Evolutionary conservation across 2,797 vertebrate species (phyloP).

Genomic region (Avahi laniger): DNA sequence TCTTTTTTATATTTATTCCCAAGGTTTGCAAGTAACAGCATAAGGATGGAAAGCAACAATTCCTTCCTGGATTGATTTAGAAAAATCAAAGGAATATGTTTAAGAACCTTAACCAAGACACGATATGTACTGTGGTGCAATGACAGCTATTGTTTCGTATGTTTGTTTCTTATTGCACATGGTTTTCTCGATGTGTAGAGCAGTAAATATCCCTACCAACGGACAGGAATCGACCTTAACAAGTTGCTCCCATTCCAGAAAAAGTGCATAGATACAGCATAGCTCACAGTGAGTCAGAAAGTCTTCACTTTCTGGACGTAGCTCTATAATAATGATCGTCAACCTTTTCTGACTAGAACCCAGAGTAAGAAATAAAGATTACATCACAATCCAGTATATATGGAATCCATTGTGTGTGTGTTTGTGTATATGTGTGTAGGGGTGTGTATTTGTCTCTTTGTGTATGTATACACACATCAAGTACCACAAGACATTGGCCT

Average conservation of each 20-base stretch:
- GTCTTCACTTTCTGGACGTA: not conserved
- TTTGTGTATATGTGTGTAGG: not conserved
- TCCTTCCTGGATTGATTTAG: not conserved
- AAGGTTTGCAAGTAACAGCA: slow-evolving; percentile 61
- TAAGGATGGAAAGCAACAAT: not conserved
- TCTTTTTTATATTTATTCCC: slow-evolving; percentile 56
- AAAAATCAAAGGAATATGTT: slow-evolving; percentile 23
- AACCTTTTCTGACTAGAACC: not conserved
- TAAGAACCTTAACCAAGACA: not conserved
- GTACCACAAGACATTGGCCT: not conserved
- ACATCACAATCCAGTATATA: not conserved
- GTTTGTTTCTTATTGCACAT: not conserved
- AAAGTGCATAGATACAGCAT: not conserved
- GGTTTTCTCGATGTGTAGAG: not conserved
- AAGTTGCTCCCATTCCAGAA: not conserved
- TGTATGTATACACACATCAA: not conserved
- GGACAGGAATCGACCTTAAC: not conserved
- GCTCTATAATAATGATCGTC: not conserved
- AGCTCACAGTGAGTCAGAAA: not conserved
- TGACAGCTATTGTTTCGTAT: not conserved
- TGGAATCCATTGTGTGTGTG: not conserved
- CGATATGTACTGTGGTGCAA: not conserved
- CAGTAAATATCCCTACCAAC: not conserved
- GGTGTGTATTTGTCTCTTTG: not conserved
- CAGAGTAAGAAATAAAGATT: not conserved